These are phyloP conservation scores for Mesorhabditis spiculigera DNA, from an alignment of 2,888 invertebrate genomes.

Conservation along the genomic window DNA sequence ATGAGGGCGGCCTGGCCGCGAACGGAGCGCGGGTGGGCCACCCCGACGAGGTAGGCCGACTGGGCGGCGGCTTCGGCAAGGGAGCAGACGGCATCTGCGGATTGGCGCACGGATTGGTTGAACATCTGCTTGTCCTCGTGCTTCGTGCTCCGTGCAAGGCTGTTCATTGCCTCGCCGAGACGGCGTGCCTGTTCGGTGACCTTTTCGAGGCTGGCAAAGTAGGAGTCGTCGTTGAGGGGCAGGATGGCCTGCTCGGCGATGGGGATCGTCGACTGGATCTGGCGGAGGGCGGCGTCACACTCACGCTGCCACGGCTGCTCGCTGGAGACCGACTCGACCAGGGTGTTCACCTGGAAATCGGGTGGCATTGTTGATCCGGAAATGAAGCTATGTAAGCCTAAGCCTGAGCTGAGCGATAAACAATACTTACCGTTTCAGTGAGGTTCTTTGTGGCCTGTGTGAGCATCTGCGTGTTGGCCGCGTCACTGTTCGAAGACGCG, in stretches of 20 bases:
- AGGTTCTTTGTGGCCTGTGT: conserved; percentile 30
- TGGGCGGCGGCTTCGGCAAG: conserved; percentile 86
- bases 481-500: conserved; percentile 10
- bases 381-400: not conserved
- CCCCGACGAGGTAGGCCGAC: conserved; percentile 88
- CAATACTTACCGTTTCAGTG: conserved; percentile 27
- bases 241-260: conserved; percentile 80
- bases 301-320: conserved; percentile 90
- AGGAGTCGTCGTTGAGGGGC: conserved; percentile 78
- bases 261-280: conserved; percentile 69
- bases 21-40: conserved; percentile 82
- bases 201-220: conserved; percentile 34
- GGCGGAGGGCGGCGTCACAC: conserved; percentile 88
- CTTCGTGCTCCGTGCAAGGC: conserved; percentile 87
- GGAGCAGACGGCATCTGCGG: conserved; percentile 82
- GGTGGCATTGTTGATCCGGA: not conserved
- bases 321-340: conserved; percentile 87
- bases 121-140: conserved; percentile 80
- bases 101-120: conserved; percentile 72
- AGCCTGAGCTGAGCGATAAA: not conserved
- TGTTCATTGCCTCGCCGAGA: conserved; percentile 75
- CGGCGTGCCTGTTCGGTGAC: conserved; percentile 79
- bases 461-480: conserved; percentile 35
- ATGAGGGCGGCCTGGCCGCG: conserved; percentile 79
- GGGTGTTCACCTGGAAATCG: conserved; percentile 69